These are phyloP conservation scores for Poecilia gillii DNA, from an alignment of 2,797 vertebrate genomes.

Conservation along the genomic window DNA sequence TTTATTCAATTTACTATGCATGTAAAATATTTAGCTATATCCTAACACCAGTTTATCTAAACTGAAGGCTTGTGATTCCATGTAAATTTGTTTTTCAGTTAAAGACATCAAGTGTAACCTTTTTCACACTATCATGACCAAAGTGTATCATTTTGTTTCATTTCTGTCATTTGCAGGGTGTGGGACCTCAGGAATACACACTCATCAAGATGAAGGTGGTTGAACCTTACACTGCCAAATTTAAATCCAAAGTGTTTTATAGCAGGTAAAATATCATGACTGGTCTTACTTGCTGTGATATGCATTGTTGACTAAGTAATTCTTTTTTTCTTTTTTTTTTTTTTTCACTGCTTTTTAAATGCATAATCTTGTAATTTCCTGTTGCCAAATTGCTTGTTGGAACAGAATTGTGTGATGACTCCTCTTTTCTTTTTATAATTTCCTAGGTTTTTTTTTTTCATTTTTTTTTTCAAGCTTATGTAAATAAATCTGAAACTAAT, in stretches of 20 bases:
- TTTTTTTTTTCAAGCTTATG: background rate
- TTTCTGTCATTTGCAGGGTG: slow-evolving; percentile 81
- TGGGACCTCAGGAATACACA: slow-evolving; percentile 96
- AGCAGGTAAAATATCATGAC: slow-evolving; percentile 68
- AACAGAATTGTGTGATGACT: background rate
- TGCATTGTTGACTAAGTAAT: background rate
- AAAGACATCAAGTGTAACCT: background rate
- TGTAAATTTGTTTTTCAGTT: background rate
- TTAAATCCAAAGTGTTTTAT: slow-evolving; percentile 87
- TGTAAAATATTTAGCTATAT: background rate
- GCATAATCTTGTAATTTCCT: background rate
- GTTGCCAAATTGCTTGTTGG: background rate
- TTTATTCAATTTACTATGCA: background rate
- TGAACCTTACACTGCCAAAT: slow-evolving; percentile 91
- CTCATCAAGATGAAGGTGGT: slow-evolving; percentile 96
- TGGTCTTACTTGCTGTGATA: background rate
- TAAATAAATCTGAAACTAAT: background rate
- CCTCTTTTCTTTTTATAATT: background rate
- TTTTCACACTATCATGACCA: background rate
- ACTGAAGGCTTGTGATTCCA: background rate
- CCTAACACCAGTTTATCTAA: background rate
- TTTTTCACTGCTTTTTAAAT: background rate
- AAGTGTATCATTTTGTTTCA: background rate
- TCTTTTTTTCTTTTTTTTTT: background rate
- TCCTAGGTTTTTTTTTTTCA: background rate